Evolutionary conservation across 2,113 vertebrate genomes (phyloP).

Genomic region (Crotalus helleri): DNA sequence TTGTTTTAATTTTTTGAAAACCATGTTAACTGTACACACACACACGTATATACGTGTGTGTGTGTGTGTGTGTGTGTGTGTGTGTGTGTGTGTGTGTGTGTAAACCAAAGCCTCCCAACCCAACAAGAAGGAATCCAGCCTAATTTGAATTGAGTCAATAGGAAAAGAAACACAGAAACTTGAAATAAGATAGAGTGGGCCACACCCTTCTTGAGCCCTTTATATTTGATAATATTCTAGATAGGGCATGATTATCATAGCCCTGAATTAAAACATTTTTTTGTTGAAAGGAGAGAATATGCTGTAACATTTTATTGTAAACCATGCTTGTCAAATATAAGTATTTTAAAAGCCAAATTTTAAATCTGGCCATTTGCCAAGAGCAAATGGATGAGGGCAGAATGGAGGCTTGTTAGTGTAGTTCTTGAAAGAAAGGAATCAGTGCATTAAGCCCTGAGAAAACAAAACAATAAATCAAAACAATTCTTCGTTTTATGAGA

Average conservation of each 20-base stretch:
- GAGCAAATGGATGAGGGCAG: background rate
- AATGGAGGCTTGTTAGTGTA: background rate
- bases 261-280: background rate
- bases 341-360: background rate
- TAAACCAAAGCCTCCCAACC: background rate
- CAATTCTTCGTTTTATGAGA: background rate
- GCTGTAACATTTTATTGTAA: background rate
- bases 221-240: background rate
- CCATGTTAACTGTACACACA: background rate
- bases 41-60: too few species aligned
- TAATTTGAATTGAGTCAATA: background rate
- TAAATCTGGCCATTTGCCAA: background rate
- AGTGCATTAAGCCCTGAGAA: background rate
- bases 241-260: background rate
- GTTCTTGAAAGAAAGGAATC: background rate
- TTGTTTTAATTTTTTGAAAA: background rate
- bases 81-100: background rate
- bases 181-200: background rate
- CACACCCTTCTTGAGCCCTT: background rate
- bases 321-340: background rate
- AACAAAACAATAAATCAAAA: conserved; percentile 19
- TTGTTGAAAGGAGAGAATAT: background rate
- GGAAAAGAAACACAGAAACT: too few species aligned
- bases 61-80: background rate
- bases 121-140: background rate